phyloP scores from a whole-genome alignment of 1,140 invertebrate species.

The Bombus turneri region DNA sequence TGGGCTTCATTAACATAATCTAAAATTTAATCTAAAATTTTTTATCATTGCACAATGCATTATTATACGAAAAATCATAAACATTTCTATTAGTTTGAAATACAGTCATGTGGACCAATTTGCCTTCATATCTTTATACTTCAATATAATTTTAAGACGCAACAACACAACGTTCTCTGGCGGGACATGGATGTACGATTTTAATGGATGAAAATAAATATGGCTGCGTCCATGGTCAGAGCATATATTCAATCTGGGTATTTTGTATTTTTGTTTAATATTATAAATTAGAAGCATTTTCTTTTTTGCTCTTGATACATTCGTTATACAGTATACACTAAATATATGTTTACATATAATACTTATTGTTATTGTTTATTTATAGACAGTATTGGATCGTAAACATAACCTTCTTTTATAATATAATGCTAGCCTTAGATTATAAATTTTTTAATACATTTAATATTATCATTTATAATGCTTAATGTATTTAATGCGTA shows the following conservation, averaged over 20 bases:
- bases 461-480: neutral
- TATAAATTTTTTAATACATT: neutral
- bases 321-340: neutral
- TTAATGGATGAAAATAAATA: constrained; percentile 5
- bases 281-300: neutral
- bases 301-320: neutral
- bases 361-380: neutral
- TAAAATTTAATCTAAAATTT: no score
- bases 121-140: no score
- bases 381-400: neutral
- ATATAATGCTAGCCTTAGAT: neutral
- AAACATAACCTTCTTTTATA: constrained; percentile 39
- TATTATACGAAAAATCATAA: no score
- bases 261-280: constrained; percentile 5
- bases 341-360: neutral
- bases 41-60: no score
- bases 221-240: constrained; percentile 38
- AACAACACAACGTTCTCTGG: no score
- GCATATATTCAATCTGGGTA: constrained; percentile 30
- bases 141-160: no score
- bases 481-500: neutral
- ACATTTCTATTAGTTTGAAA: no score
- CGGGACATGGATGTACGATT: no score
- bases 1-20: no score
- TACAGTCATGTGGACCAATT: no score